Evolutionary conservation across 1,140 invertebrate species (phyloP), one percentile per base, ranked within the genome.

Genomic region (Scaptomyza pallida): DNA sequence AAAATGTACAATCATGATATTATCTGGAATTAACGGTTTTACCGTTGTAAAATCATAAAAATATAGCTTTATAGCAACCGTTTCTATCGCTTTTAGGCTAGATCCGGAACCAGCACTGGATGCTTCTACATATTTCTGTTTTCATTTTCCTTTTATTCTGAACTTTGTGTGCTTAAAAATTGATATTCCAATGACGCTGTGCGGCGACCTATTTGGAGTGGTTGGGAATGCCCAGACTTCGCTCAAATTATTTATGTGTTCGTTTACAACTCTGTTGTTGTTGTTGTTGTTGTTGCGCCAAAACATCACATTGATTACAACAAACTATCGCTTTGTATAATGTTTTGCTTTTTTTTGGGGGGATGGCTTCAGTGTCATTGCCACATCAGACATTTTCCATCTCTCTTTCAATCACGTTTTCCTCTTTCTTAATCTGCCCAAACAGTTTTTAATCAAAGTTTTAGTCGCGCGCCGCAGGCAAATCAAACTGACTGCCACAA

Each of bases 101-200:
- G 62, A 65, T 82, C 60, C 71, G 67, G 48, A 76, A 35, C 37
- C 45, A 30, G 52, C 30, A 15, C 47, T 57, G 45, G 8, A 16
- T 44, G 21, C 16, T 1, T 13, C 12, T 61, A 0, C 3, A 30
- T 9, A 5, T 30, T 1, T 30, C 8, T 1, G 1, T 30, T 30
- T 30, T 30, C 5, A 0, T 47, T 17, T 15, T 33, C 2, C 26
- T 8, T 15, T 15, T 30, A 0, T 9, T 30, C 15, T 2, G 26
- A 12, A 13, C 44, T 17, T 65, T 16, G 33, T 12, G n/a, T 16
- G 67, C 51, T 85, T 85, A 86, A 81, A 85, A 85, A 85, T 85
- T 85, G 81, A 86, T 85, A 85, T 85, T 85, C 81, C 77, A 85
- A 77, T 85, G 81, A 85, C 81, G 81, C 8, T 85, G 86, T 79